phyloP scores from a whole-genome alignment of 2,888 invertebrate species.

The Uloborus plumipes region DNA sequence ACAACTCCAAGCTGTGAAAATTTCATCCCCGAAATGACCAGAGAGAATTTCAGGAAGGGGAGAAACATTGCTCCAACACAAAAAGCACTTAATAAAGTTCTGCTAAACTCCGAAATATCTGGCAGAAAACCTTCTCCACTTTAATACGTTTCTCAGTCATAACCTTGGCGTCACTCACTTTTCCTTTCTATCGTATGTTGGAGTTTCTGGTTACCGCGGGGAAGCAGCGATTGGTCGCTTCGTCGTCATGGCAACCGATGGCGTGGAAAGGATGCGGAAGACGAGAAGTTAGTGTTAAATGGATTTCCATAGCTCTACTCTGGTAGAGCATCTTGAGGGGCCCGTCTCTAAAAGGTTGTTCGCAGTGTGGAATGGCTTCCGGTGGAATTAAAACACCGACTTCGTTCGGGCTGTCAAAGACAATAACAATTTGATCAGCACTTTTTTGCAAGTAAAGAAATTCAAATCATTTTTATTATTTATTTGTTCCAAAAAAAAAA shows the following conservation, averaged over 20 bases:
- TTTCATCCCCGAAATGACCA: constrained; percentile 1
- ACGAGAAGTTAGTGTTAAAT: constrained; percentile 51
- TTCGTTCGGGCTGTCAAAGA: too few relatives aligned
- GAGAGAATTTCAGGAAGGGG: not conserved
- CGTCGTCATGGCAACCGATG: constrained; percentile 40
- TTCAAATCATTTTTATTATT: too few relatives aligned
- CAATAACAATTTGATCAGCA: too few relatives aligned
- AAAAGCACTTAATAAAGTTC: constrained; percentile 29
- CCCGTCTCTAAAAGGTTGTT: too few relatives aligned
- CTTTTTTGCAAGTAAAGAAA: too few relatives aligned
- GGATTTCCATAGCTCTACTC: constrained; percentile 34
- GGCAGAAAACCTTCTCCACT: constrained; percentile 20
- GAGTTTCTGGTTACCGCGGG: constrained; percentile 15
- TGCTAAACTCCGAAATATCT: constrained; percentile 36
- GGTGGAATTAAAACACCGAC: too few relatives aligned
- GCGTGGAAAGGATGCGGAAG: constrained; percentile 52
- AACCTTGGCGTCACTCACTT: constrained; percentile 48
- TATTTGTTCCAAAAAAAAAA: too few relatives aligned
- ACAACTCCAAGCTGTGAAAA: not conserved
- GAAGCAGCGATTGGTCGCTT: constrained; percentile 39
- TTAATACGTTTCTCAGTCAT: constrained; percentile 33
- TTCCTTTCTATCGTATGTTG: constrained; percentile 30
- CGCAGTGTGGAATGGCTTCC: too few relatives aligned
- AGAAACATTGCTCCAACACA: constrained; percentile 7
- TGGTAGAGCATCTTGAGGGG: too few relatives aligned